Percentiles rank a stretch among this genome's conserved stretches.
phyloP scores from a whole-genome alignment of 2,797 vertebrate species.

The Sebastiscus albofasciatus region DNA sequence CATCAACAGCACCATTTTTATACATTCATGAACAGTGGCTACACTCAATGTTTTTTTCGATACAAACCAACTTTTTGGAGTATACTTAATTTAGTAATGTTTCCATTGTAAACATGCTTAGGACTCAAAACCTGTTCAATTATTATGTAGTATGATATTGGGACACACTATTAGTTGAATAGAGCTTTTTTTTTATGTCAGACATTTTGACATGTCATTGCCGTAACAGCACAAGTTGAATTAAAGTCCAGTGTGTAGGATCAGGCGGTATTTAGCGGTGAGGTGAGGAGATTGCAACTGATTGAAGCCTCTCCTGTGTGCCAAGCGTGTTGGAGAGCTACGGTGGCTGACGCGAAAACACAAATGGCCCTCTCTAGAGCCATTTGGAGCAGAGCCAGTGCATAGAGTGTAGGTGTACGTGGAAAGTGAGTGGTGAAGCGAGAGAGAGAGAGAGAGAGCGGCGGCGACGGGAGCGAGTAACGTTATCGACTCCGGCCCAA shows the following conservation, averaged over 20 bases:
- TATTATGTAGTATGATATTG: neutral
- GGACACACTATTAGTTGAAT: neutral
- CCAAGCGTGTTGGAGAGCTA: too few relatives aligned
- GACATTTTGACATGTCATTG: neutral
- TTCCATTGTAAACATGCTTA: neutral
- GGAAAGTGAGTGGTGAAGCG: too few relatives aligned
- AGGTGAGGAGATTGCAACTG: too few relatives aligned
- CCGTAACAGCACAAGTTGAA: neutral
- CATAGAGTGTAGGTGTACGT: too few relatives aligned
- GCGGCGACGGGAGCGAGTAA: too few relatives aligned
- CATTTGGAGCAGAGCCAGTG: too few relatives aligned
- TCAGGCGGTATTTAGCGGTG: accelerated
- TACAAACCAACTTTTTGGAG: too few relatives aligned
- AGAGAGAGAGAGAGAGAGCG: too few relatives aligned
- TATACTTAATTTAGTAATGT: neutral
- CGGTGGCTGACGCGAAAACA: too few relatives aligned
- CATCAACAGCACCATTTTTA: neutral
- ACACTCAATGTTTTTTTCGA: neutral
- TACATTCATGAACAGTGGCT: neutral
- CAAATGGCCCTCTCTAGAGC: too few relatives aligned
- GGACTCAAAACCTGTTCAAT: neutral
- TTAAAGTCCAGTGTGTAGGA: neutral
- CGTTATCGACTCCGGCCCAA: too few relatives aligned
- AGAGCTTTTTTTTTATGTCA: neutral
- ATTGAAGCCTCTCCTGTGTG: too few relatives aligned